Percentiles rank a stretch among this genome's conserved stretches.
Conservation (phyloP, 2,113 vertebrate genomes). For the Myiozetetes cayanensis region DNA sequence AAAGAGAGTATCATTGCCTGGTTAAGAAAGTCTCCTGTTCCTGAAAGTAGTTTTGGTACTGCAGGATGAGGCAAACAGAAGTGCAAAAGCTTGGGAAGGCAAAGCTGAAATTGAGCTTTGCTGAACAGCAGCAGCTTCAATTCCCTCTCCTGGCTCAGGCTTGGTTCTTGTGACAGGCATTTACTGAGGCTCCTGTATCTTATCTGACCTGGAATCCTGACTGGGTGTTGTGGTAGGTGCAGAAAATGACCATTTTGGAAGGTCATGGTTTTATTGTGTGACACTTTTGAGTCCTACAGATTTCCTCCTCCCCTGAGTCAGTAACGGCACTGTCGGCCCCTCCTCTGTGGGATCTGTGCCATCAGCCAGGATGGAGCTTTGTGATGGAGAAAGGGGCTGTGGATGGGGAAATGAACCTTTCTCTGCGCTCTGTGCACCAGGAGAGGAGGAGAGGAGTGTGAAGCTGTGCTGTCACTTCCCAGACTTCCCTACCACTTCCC, state of each 20-base stretch:
- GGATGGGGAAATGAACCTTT: background rate
- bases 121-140: background rate
- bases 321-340: accelerated
- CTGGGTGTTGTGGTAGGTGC: accelerated
- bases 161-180: background rate
- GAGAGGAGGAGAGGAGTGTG: background rate
- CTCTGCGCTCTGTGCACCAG: accelerated
- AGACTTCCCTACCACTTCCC: background rate
- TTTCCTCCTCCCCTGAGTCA: background rate
- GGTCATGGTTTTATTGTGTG: background rate
- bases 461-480: background rate
- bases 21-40: background rate
- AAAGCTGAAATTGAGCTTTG: background rate
- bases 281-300: accelerated
- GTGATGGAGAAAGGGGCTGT: background rate
- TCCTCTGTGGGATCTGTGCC: background rate
- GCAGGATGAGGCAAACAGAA: background rate
- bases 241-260: background rate
- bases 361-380: accelerated
- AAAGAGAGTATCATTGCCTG: background rate
- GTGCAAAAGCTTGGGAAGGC: too few relatives aligned
- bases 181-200: accelerated
- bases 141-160: background rate
- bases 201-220: background rate
- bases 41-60: background rate